phyloP scores from a whole-genome alignment of 2,797 vertebrate genomes.

The Hafferia zeledoni region DNA sequence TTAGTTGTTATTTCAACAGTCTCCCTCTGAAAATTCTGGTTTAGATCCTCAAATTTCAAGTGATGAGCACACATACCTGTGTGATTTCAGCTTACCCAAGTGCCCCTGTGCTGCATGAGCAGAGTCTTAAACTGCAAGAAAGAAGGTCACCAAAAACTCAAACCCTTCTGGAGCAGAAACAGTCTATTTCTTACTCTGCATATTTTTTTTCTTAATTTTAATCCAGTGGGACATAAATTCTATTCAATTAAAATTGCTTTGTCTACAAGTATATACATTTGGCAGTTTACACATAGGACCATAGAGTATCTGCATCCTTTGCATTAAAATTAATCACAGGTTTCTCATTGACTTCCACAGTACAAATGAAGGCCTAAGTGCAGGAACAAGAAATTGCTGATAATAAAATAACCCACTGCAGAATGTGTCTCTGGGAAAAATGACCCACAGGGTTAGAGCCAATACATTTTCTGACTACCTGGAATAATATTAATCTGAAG shows the following conservation, averaged over 20 bases:
- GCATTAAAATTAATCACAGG: neutral
- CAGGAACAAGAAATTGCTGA: neutral
- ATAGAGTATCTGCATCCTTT: neutral
- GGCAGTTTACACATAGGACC: neutral
- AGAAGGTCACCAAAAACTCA: neutral
- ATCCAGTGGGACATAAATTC: neutral
- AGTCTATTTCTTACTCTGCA: neutral
- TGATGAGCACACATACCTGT: neutral
- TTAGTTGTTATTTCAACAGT: neutral
- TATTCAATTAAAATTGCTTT: neutral
- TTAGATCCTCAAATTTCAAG: neutral
- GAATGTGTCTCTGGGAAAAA: neutral
- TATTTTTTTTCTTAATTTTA: neutral
- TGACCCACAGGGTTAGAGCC: neutral
- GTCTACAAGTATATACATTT: neutral
- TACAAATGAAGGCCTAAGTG: neutral
- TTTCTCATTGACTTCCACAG: neutral
- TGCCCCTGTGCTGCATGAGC: neutral
- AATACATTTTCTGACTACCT: constrained; percentile 5
- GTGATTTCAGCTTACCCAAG: neutral
- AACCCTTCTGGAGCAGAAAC: neutral
- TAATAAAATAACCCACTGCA: neutral
- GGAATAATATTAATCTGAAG: constrained; percentile 38
- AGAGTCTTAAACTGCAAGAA: neutral
- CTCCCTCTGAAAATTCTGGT: neutral